Base-by-base conservation (phyloP, 2,797 vertebrate genomes). In the Melopsittacus undulatus region DNA sequence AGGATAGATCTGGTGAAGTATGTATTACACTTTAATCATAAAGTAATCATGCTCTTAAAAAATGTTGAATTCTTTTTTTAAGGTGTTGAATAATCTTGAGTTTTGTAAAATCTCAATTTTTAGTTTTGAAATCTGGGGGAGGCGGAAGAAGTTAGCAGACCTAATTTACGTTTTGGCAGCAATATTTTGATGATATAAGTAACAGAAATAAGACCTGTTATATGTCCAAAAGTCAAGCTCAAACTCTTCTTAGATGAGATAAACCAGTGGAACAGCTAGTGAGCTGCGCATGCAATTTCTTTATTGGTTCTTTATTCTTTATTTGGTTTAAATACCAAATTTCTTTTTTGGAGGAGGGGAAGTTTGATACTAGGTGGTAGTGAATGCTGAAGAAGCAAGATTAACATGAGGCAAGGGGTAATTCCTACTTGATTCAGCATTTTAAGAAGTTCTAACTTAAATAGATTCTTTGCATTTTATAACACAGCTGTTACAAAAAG, bases 1-100 rank as follows among this genome's bases (percentile, higher is more conserved):
- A 98, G 99, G 96, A 98, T 99, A 98, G 99, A 99, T 97, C 97
- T 99, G 97, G 99, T 99, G 97, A 99, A 99, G 99, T 99, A 98
- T 92, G 99, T 99, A 52, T 68, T 66, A 20, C 1, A 2, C 46
- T 76, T 85, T 5, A 36, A 90, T 59, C 23, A 42, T 40, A 67
- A 90, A 56, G 10, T 29, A 51, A 29, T 62, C 5, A 10, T 6
- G 10, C 61, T 30, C 11, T 57, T 74, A 20, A 57, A 24, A 84
- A 81, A 30, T 40, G 13, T 61, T 59, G 6, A 30, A 81, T 92
- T 87, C 9, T 86, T 12, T 69, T 80, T 94, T 46, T 49, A 62
- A 83, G 36, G 11, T 87, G 40, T n/a, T 82, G 69, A 42, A 46
- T 84, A 80, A 5, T n/a, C 42, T 76, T 81, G 38, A 51, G 29